Conservation (phyloP, 1,140 invertebrate genomes). For the Trialeurodes vaporariorum region DNA sequence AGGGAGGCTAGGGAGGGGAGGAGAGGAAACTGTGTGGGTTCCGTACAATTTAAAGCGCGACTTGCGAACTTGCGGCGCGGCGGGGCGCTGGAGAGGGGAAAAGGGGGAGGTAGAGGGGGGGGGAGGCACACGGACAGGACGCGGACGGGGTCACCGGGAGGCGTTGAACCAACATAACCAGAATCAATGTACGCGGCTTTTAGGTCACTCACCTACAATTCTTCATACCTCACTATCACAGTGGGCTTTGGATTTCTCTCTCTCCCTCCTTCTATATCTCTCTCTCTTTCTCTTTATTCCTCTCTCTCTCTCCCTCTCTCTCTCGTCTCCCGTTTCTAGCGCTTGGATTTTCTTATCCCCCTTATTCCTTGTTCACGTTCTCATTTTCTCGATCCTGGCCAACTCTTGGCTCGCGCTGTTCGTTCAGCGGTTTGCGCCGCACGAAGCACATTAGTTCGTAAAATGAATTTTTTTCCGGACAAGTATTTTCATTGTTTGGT, state of each 20-base stretch:
- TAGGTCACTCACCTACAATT: not conserved
- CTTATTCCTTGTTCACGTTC: not conserved
- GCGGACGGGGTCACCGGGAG: not conserved
- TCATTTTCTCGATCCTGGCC: not conserved
- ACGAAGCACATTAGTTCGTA: too few relatives aligned
- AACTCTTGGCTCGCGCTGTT: too few relatives aligned
- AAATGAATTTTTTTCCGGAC: too few relatives aligned
- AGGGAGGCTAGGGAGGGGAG: not conserved
- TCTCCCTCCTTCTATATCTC: not conserved
- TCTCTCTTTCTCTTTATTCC: not conserved
- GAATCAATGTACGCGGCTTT: not conserved
- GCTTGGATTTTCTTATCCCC: too few relatives aligned
- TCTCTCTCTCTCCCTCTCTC: not conserved
- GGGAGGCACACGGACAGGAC: not conserved
- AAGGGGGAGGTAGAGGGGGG: not conserved
- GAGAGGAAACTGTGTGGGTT: not conserved
- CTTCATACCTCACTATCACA: not conserved
- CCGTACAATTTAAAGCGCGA: not conserved
- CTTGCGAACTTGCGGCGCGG: too few relatives aligned
- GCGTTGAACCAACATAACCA: not conserved
- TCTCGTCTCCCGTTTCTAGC: not conserved
- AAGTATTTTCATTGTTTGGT: too few relatives aligned
- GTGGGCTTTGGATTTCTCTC: not conserved
- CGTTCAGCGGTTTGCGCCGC: too few relatives aligned
- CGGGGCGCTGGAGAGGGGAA: too few relatives aligned